phyloP scores from a whole-genome alignment of 92 coral and sea anemone genomes.

The Epizoanthus fatuus region DNA sequence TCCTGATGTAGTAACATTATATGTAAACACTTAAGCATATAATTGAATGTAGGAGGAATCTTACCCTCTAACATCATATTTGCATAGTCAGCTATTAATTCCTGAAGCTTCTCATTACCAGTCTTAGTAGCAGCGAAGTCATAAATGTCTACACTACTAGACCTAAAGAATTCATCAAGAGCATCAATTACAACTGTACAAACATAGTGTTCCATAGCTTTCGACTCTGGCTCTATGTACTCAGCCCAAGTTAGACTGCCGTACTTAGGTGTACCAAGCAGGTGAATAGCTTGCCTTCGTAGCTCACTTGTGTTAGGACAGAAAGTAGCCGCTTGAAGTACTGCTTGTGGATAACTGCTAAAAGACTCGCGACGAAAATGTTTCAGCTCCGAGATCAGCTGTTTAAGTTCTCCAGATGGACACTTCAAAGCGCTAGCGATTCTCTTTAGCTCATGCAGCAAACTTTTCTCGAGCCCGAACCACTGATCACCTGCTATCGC shows the following conservation, averaged over 20 bases:
- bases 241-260: neutral
- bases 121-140: too few relatives aligned
- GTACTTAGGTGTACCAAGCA: slow-evolving; percentile 29
- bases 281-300: slow-evolving; percentile 9
- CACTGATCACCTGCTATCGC: neutral
- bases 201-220: neutral
- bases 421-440: neutral
- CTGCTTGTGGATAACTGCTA: neutral
- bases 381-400: slow-evolving; percentile 3
- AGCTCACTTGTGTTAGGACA: slow-evolving; percentile 18
- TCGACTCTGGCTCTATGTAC: neutral
- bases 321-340: slow-evolving; percentile 12
- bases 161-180: too few relatives aligned
- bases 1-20: too few relatives aligned
- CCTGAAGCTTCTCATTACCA: too few relatives aligned
- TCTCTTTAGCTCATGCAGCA: neutral
- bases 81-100: too few relatives aligned
- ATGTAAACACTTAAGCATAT: too few relatives aligned
- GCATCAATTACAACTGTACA: too few relatives aligned
- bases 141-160: too few relatives aligned
- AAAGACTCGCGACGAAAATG: neutral
- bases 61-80: too few relatives aligned
- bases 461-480: too few relatives aligned
- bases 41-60: too few relatives aligned
- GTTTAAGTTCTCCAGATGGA: neutral